A percentile compares a stretch with the other conserved stretches of the same genome.
phyloP scores from a whole-genome alignment of 2,797 vertebrate genomes.

The Eulemur mongoz region DNA sequence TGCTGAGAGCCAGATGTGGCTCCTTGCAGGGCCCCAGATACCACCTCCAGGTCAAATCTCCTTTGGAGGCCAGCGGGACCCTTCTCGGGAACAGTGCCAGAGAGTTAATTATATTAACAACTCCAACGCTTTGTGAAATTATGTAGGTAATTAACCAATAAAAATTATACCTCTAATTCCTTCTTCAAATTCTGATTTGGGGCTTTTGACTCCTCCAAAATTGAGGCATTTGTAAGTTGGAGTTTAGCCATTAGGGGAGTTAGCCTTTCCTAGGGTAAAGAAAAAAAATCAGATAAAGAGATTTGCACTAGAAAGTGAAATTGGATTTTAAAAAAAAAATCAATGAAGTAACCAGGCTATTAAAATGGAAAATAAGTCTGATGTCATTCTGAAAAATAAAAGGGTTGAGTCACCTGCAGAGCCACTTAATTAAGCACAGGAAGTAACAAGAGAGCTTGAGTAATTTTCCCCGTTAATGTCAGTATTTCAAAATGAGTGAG shows the following conservation, averaged over 20 bases:
- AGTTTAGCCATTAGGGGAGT: not conserved
- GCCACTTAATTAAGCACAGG: conserved; percentile 76
- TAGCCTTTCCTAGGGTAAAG: not conserved
- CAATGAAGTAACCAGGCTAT: conserved; percentile 79
- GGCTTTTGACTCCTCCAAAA: not conserved
- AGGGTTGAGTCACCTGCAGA: conserved; percentile 75
- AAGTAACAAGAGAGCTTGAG: conserved; percentile 70
- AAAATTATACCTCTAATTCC: not conserved
- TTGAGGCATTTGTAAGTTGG: not conserved
- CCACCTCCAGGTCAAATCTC: not conserved
- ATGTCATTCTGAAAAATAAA: conserved; percentile 79
- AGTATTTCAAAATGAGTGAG: conserved; percentile 70
- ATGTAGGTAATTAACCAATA: not conserved
- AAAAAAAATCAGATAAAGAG: conserved; percentile 28
- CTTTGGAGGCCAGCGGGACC: not conserved
- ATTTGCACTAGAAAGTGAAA: conserved; percentile 66
- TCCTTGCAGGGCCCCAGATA: not conserved
- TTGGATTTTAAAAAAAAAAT: conserved; percentile 72
- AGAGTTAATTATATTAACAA: not conserved
- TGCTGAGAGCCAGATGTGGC: not conserved
- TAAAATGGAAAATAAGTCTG: conserved; percentile 83
- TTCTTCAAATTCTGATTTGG: conserved; percentile 32
- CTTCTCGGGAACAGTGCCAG: not conserved
- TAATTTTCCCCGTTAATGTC: conserved; percentile 69
- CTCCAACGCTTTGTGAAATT: not conserved